Evolutionary conservation across 1,140 invertebrate species (phyloP).

Genomic region (Pseudomyrmex gracilis): DNA sequence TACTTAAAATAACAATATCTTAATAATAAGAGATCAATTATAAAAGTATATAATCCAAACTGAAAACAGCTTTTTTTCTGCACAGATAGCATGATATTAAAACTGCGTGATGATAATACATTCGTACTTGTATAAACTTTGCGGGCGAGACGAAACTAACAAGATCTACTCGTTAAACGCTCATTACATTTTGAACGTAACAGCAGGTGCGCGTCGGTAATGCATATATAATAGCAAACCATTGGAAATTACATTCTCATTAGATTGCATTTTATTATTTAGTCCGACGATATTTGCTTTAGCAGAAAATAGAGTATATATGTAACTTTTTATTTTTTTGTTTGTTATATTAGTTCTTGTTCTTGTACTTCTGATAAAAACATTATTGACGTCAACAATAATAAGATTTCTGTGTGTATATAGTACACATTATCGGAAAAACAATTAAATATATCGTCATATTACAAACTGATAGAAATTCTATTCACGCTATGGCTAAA

Average conservation of each 20-base stretch:
- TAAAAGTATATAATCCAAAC: neutral
- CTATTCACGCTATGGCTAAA: neutral
- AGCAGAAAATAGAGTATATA: neutral
- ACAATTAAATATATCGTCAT: slow-evolving; percentile 4
- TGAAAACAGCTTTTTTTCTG: neutral
- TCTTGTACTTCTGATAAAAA: slow-evolving; percentile 8
- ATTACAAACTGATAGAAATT: slow-evolving; percentile 17
- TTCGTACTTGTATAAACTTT: slow-evolving; percentile 15
- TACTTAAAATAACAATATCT: neutral
- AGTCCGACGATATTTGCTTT: neutral
- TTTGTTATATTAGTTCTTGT: neutral
- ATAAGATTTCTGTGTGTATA: too few species aligned
- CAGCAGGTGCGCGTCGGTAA: slow-evolving; percentile 18
- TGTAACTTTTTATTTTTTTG: neutral
- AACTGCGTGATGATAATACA: neutral
- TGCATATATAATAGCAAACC: slow-evolving; percentile 17
- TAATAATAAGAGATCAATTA: neutral
- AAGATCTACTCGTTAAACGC: slow-evolving; percentile 29
- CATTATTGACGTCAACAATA: neutral
- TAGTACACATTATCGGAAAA: too few species aligned
- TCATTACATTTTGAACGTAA: slow-evolving; percentile 20
- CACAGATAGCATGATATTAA: neutral
- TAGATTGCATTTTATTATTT: slow-evolving; percentile 21
- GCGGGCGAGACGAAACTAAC: neutral
- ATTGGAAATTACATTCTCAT: slow-evolving; percentile 20